Conservation (phyloP, 1,140 invertebrate species). For the Drosophila jambulina region DNA sequence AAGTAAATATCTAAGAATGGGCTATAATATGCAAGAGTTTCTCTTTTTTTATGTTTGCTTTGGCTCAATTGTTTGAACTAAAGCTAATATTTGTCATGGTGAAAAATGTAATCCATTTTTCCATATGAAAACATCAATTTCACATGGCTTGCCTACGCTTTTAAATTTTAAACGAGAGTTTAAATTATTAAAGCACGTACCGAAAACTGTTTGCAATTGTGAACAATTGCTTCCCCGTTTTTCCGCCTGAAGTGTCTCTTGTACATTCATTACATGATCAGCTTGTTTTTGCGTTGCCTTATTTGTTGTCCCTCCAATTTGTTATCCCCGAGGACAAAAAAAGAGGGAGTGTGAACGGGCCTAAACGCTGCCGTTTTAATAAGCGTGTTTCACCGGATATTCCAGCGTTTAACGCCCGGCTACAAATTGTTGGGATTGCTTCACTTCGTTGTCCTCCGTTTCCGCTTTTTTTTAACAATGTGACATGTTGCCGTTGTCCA, state of each 20-base stretch:
- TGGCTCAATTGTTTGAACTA: not conserved
- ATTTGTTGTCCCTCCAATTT: slow-evolving; percentile 37
- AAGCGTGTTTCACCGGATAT: slow-evolving; percentile 38
- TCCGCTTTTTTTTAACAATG: slow-evolving; percentile 25
- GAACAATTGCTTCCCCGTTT: slow-evolving; percentile 15
- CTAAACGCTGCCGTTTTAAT: slow-evolving; percentile 42
- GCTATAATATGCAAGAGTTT: not conserved
- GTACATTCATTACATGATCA: slow-evolving; percentile 34
- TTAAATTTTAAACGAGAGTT: not conserved
- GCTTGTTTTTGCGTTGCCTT: slow-evolving; percentile 15
- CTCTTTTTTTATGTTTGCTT: not conserved
- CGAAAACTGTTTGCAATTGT: slow-evolving; percentile 4
- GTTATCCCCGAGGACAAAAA: slow-evolving; percentile 39
- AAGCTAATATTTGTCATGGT: slow-evolving; percentile 1
- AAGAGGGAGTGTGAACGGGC: slow-evolving; percentile 15
- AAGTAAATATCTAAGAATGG: not conserved
- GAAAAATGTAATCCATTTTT: not conserved
- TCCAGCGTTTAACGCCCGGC: slow-evolving; percentile 39
- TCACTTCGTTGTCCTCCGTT: slow-evolving; percentile 13
- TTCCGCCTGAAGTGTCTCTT: slow-evolving; percentile 10
- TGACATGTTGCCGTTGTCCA: slow-evolving; percentile 58
- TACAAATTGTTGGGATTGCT: slow-evolving; percentile 54
- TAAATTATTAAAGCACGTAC: slow-evolving; percentile 5
- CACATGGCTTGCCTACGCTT: not conserved
- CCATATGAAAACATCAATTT: not conserved